phyloP scores from a whole-genome alignment of 2,797 vertebrate species.

The Helicolenus hilgendorfi region DNA sequence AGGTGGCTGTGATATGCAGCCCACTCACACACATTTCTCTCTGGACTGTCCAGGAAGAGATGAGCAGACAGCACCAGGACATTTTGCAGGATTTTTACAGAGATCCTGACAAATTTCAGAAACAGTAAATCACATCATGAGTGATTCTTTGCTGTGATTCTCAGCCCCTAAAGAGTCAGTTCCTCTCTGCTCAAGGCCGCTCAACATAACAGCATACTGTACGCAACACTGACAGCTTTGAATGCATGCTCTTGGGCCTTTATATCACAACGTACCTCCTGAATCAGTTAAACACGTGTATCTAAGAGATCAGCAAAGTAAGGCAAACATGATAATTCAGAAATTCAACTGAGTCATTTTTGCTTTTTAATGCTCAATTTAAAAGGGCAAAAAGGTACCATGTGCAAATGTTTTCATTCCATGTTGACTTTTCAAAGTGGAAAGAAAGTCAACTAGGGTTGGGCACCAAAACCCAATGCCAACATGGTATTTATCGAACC shows the following conservation, averaged over 20 bases:
- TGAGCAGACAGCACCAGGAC: constrained; percentile 17
- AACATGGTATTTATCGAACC: too few species aligned
- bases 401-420: not conserved
- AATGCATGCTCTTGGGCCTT: not conserved
- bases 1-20: constrained; percentile 54
- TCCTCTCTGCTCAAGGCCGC: not conserved
- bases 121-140: not conserved
- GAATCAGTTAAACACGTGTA: not conserved
- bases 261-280: not conserved
- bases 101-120: not conserved
- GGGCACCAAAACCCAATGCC: too few species aligned
- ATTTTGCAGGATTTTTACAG: not conserved
- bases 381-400: not conserved
- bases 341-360: not conserved
- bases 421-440: not conserved
- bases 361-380: not conserved
- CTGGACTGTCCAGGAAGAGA: constrained; percentile 38
- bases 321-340: not conserved
- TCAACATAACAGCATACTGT: not conserved
- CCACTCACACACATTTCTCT: constrained; percentile 53
- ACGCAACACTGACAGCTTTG: not conserved
- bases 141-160: not conserved
- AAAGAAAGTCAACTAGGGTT: not conserved
- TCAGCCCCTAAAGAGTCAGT: not conserved
- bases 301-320: not conserved